Base-by-base conservation (phyloP, 2,888 invertebrate species). In the Ophioninae sp. region DNA sequence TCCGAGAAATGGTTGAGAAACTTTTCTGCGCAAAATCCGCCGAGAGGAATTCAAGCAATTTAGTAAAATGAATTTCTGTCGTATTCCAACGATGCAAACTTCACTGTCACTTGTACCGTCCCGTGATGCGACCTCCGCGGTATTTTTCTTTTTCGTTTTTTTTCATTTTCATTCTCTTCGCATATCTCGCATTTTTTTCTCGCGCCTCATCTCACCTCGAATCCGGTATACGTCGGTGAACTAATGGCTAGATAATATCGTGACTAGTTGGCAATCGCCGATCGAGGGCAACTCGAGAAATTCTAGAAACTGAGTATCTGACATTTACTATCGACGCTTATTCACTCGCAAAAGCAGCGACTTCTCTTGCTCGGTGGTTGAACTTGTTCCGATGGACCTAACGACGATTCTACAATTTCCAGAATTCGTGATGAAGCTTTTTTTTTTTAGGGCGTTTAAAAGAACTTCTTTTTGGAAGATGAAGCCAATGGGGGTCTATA, bases 271-370 rank as follows among this genome's bases (percentile, higher is more conserved):
- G 58, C 59, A 58, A 23, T 20, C 72, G 71, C 13, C 23, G 59
- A 76, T 67, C 72, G 79, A 79, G 61, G 75, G 79, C 75, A 79
- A 79, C 61, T 22, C 59, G 61, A 44, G 30, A 37, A n/a, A 65
- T 75, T 20, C 56, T 64, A 37, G 58, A 76, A 51, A 23, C 58
- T 56, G 41, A 65, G 63, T 44, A 68, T 83, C 79, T 83, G 82
- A 83, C 82, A 83, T 83, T 83, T 83, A 72, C 75, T 65, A 75
- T 79, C 67, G 75, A 71, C n/a, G 67, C 75, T 51, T 22, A 59
- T 69, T 37, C 74, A 71, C 58, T 56, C 64, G 67, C 79, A 61
- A 44, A 83, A 76, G 72, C 79, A 51, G 65, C 56, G 72, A 79
- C 30, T 30, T 30, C 30, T 30, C 30, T 67, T 75, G 74, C 65